Conservation (phyloP, 1,140 invertebrate genomes). For the Microplitis mediator region DNA sequence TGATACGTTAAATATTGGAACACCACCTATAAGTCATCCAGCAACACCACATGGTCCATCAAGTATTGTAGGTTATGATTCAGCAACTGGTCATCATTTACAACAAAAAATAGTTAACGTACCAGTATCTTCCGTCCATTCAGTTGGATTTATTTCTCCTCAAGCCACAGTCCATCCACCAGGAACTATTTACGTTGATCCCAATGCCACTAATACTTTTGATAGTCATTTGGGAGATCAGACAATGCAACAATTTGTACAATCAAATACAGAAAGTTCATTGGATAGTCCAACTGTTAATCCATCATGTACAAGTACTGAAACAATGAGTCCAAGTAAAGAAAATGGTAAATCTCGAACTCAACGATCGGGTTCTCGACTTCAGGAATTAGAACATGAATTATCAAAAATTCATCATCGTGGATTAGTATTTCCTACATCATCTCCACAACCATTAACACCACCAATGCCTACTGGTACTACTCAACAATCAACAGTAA, state of each 20-base stretch:
- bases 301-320: conserved; percentile 33
- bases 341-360: conserved; percentile 48
- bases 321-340: conserved; percentile 57
- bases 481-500: conserved; percentile 25
- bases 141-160: conserved; percentile 60
- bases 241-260: conserved; percentile 25
- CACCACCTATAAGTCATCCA: conserved; percentile 63
- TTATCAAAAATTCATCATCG: conserved; percentile 58
- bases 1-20: conserved; percentile 59
- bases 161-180: conserved; percentile 59
- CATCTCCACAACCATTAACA: conserved; percentile 48
- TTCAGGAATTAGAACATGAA: conserved; percentile 58
- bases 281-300: conserved; percentile 50
- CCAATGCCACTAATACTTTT: conserved; percentile 1
- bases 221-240: conserved; percentile 17
- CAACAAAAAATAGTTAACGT: conserved; percentile 67
- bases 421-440: conserved; percentile 40
- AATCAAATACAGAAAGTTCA: conserved; percentile 14
- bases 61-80: conserved; percentile 59
- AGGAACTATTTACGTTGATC: conserved; percentile 23
- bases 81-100: conserved; percentile 62
- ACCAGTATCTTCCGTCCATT: conserved; percentile 46
- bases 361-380: conserved; percentile 52
- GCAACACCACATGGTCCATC: conserved; percentile 65
- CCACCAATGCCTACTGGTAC: conserved; percentile 44